Evolutionary conservation across 2,797 vertebrate species (phyloP).

Genomic region (Hemibagrus guttatus): DNA sequence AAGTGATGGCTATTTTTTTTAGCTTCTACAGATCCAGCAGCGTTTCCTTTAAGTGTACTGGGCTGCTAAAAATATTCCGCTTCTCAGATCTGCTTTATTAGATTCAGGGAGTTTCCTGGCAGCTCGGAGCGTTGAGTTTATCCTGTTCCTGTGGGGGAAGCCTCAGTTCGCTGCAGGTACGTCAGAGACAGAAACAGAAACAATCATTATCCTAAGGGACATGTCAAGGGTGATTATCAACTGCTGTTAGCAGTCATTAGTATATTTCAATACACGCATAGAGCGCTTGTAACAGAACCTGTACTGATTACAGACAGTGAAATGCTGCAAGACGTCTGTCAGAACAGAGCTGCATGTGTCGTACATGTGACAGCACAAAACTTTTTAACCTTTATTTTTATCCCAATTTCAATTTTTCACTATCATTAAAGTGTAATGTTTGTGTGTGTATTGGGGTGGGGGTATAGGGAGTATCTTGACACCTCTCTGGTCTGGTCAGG

Average conservation of each 20-base stretch:
- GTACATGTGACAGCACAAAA: neutral
- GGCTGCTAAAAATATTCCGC: conserved; percentile 72
- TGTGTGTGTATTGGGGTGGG: neutral
- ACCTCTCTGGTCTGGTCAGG: no score
- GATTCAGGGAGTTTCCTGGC: conserved; percentile 71
- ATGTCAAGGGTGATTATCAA: neutral
- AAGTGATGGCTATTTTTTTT: conserved; percentile 11
- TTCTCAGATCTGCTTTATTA: conserved; percentile 74
- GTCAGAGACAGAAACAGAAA: conserved; percentile 30
- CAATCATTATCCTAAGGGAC: neutral
- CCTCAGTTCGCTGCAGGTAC: conserved; percentile 43
- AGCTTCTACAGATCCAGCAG: conserved; percentile 57
- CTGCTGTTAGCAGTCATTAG: neutral
- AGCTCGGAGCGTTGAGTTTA: conserved; percentile 52
- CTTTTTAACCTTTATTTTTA: neutral
- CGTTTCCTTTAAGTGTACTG: conserved; percentile 67
- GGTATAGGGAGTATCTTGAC: no score
- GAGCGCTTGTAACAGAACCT: neutral
- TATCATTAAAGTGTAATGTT: neutral
- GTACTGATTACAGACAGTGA: neutral
- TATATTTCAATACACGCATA: neutral
- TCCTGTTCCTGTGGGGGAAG: conserved; percentile 38
- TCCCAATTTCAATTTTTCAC: neutral
- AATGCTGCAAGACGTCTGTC: neutral
- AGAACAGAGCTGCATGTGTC: neutral